Conservation (phyloP, 2,113 vertebrate genomes). For the Dicentrarchus labrax region DNA sequence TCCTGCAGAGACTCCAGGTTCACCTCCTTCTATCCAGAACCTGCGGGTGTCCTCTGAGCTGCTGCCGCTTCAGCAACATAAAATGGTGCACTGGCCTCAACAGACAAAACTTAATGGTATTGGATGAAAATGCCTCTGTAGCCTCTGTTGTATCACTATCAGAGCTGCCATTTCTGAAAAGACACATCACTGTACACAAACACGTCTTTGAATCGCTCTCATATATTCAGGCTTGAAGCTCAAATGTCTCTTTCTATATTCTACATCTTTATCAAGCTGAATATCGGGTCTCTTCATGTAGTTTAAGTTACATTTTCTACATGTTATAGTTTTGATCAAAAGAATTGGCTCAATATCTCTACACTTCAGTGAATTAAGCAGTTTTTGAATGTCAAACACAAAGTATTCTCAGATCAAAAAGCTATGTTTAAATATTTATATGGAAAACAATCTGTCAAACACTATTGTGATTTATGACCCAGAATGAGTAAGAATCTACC, state of each 20-base stretch:
- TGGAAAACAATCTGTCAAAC: not conserved
- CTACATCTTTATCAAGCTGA: not conserved
- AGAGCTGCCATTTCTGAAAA: slow-evolving; percentile 8
- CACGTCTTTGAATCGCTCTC: not conserved
- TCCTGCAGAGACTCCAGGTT: slow-evolving; percentile 13
- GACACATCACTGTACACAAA: not conserved
- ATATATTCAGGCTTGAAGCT: not conserved
- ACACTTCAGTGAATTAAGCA: not conserved
- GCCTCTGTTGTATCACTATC: not conserved
- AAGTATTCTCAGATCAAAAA: not conserved
- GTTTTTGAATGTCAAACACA: not conserved
- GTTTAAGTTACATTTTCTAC: not conserved
- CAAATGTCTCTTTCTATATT: not conserved
- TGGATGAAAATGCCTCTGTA: not conserved
- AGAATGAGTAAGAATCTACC: not conserved
- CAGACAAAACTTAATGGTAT: not conserved
- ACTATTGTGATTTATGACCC: not conserved
- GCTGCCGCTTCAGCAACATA: not conserved
- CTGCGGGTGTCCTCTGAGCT: slow-evolving; percentile 9
- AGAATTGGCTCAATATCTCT: not conserved
- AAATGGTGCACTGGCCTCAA: not conserved
- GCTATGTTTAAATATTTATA: slow-evolving; percentile 4
- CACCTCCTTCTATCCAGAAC: slow-evolving; percentile 1
- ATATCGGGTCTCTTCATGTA: not conserved
- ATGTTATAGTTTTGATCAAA: not conserved